Evolutionary conservation across 2,113 vertebrate genomes (phyloP), one percentile per base, ranked within the genome.

Genomic region (Heterotis niloticus): DNA sequence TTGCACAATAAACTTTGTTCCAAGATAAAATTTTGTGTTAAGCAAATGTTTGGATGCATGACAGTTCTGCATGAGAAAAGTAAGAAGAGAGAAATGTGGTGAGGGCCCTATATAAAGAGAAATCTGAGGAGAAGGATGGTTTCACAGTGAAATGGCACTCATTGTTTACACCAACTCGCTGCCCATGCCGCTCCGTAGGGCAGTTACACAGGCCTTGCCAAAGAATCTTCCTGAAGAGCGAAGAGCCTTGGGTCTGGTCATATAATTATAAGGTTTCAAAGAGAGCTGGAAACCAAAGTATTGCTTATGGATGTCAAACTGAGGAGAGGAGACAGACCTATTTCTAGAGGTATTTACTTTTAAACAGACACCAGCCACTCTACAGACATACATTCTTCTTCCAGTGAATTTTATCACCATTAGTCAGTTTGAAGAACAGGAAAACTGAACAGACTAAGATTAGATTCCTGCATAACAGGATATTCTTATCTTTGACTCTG

Each of bases 1-100:
- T 90, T 89, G 80, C 79, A 54, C 67, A 77, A 64, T 88, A 79
- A 89, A 89, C 81, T 82, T 75, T 76, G 85, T 79, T 51, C 74
- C 64, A 44, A 28, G 77, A 79, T 78, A 85, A 79, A 77, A 79
- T 67, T 80, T 70, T 59, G 4, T 57, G 57, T 68, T 68, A 76
- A 77, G 77, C 44, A 76, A 59, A 75, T 81, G 52, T 82, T 79
- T 81, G 74, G 75, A 62, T n/a, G 44, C 65, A 56, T 57, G 60
- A 23, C 65, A 29, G 59, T 57, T 28, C 56, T 56, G 52, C 74
- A 82, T 76, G 77, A 81, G 76, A 23, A 79, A 80, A 79, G 73
- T 74, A 75, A 28, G 5, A 75, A 28, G 5, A 64, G 78, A 79
- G 54, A 34, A 80, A 57, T 79, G 82, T 78, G 64, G 76, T 66